A percentile compares a stretch with the other conserved stretches of the same genome.
Evolutionary conservation across 1,140 invertebrate genomes (phyloP).

Genomic region (Chrysopa pallens): DNA sequence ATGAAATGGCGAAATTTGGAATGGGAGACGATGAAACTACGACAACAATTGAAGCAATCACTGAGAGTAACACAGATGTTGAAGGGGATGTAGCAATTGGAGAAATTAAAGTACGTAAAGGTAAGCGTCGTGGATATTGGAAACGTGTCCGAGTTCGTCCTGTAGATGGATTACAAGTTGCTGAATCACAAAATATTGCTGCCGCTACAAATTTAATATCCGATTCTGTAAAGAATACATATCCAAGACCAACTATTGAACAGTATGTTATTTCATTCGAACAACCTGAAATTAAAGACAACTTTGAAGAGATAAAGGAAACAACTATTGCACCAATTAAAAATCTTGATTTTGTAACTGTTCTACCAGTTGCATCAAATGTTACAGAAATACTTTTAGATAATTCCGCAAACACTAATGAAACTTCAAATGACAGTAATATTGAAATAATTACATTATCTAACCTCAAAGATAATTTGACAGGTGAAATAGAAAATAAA

Average conservation of each 20-base stretch:
- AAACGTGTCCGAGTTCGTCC: conserved; percentile 38
- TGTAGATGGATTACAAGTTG: conserved; percentile 41
- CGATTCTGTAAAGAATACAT: neutral
- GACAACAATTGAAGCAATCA: neutral
- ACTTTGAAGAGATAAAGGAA: conserved; percentile 6
- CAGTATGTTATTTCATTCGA: neutral
- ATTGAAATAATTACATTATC: no score
- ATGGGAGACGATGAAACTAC: conserved; percentile 4
- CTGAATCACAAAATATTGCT: conserved; percentile 39
- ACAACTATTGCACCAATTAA: conserved; percentile 8
- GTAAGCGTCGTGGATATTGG: conserved; percentile 39
- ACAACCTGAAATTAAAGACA: conserved; percentile 1
- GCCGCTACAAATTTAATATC: conserved; percentile 5
- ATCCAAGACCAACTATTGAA: conserved; percentile 1
- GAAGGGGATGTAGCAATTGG: neutral
- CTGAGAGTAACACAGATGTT: neutral
- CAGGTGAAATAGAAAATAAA: no score
- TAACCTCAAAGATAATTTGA: no score
- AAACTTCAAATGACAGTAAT: no score
- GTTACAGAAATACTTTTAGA: no score
- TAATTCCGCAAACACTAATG: no score
- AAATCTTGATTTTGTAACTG: no score
- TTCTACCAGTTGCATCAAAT: no score
- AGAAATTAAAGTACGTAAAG: conserved; percentile 15
- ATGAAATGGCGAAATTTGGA: conserved; percentile 3